Evolutionary conservation across 30 jellyfish, hydroid and myxozoan genomes (phyloP), one percentile per base, ranked within the genome.

Genomic region (Hydra vulgaris): DNA sequence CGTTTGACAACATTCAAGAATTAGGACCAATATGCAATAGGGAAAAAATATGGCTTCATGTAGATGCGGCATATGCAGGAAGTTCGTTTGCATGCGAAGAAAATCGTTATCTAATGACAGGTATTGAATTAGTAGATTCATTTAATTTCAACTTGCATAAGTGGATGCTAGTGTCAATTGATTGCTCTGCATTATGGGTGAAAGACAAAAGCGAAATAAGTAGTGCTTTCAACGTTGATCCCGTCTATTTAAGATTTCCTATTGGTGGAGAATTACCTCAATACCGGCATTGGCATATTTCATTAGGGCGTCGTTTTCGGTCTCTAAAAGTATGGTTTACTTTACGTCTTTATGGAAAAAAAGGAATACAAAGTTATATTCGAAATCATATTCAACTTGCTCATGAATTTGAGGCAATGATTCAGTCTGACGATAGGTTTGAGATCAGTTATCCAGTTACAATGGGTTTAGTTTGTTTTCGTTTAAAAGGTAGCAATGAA

Each of bases 61-160:
- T 73, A 54, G 89, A 82, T 71, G 88, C 89, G 1, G 89, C 89
- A 7, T 82, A 82, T 52, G 89, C 89, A 0, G 89, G 89, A 17
- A 18, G 52, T 12, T 27, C 87, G 21, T 73, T 73, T 23, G 24
- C 53, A 1, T 82, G 89, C 24, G 79, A 75, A 54, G 89, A 82
- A 23, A 23, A 72, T 52, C 53, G 89, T 22, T 53, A 27, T 15
- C 21, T 74, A 4, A 61, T 82, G 26, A 40, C 71, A 3, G 87
- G 87, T 71, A 77, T 72, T 19, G 87, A 69, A 8, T 8, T 21
- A 69, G 74, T 25, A 25, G 83, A 76, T 19, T 78, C 85, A 3
- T 78, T 78, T 61, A 61, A 54, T 78, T 19, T 66, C 19, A 78
- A 61, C 54, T 55, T 27, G 1, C n/a, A 23, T 15, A 78, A 78